Evolutionary conservation across 2,888 invertebrate genomes (phyloP), one percentile per base, ranked within the genome.

Genomic region (Thysanoteuthis rhombus): DNA sequence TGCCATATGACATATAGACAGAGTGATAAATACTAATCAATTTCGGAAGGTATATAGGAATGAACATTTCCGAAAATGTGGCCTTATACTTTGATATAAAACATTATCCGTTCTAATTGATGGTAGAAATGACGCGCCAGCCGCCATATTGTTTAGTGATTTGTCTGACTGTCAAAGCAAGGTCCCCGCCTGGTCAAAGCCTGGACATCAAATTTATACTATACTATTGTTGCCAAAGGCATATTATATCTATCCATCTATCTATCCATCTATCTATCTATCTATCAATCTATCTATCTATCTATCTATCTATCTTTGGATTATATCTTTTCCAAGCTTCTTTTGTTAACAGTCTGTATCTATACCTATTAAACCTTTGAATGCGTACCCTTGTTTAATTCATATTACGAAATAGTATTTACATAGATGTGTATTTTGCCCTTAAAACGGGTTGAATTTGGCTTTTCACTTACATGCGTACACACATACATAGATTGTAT

Each of bases 1-100:
- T 75, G 75, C 75, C 75, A 75, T n/a, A 75, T 75, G n/a, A 75
- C 75, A 75, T n/a, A 36, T 75, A 75, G 75, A 75, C 75, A 75
- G n/a, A 75, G n/a, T 75, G 75, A 75, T 75, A 75, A 75, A 75
- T 75, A 75, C 75, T 75, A 75, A 75, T 75, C 75, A 75, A 75
- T 75, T 75, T 16, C n/a, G 19, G 75, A 36, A 75, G 75, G 75
- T 25, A 75, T 75, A 75, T 75, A 75, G 16, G 75, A n/a, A 75
- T 36, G n/a, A n/a, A 36, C 75, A 16, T 75, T 75, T 36, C 75
- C 75, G 4, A 75, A 75, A 75, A n/a, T n/a, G 75, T n/a, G 32
- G 75, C 75, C 4, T n/a, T 8, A 75, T 75, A n/a, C n/a, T 75
- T 16, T 75, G n/a, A 75, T 36, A 75, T 75, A 75, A 75, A 75